Evolutionary conservation across 2,113 vertebrate genomes (phyloP).

Genomic region (Hemicordylus capensis): DNA sequence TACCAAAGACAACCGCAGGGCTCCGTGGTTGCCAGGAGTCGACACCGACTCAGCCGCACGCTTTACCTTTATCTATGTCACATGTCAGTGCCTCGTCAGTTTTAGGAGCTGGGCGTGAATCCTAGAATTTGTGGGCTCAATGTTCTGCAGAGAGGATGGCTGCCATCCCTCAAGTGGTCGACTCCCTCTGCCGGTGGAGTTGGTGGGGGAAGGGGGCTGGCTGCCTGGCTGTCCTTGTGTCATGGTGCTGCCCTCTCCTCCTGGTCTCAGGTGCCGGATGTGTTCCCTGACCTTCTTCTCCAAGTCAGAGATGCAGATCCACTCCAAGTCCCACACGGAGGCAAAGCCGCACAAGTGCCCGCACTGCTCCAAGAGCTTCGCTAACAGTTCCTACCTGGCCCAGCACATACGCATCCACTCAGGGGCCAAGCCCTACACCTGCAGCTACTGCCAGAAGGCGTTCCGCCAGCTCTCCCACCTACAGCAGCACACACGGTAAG

Average conservation of each 20-base stretch:
- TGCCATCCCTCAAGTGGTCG: neutral
- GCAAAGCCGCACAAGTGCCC: slow-evolving; percentile 99
- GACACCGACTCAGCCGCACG: too few relatives aligned
- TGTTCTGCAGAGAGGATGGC: neutral
- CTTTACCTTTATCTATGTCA: neutral
- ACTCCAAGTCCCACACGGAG: slow-evolving; percentile 96
- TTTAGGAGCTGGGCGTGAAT: neutral
- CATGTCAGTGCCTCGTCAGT: neutral
- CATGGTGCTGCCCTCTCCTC: slow-evolving; percentile 60
- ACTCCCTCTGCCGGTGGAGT: neutral
- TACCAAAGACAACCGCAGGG: too few relatives aligned
- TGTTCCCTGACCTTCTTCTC: slow-evolving; percentile 99
- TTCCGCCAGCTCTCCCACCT: slow-evolving; percentile 96
- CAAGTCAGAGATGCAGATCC: slow-evolving; percentile 99
- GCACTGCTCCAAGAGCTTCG: slow-evolving; percentile 98
- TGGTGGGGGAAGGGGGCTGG: slow-evolving; percentile 1
- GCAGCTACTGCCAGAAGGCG: slow-evolving; percentile 93
- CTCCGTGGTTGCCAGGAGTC: too few relatives aligned
- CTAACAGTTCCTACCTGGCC: slow-evolving; percentile 98
- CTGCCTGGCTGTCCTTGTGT: neutral
- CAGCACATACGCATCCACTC: slow-evolving; percentile 98
- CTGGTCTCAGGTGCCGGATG: slow-evolving; percentile 95
- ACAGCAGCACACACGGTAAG: slow-evolving; percentile 95
- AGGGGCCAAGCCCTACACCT: slow-evolving; percentile 96
- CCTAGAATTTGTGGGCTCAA: neutral